A percentile compares a stretch with the other conserved stretches of the same genome.
These are phyloP conservation scores for Miniopterus natalensis DNA, from an alignment of 2,113 vertebrate species.

Conservation along the genomic window DNA sequence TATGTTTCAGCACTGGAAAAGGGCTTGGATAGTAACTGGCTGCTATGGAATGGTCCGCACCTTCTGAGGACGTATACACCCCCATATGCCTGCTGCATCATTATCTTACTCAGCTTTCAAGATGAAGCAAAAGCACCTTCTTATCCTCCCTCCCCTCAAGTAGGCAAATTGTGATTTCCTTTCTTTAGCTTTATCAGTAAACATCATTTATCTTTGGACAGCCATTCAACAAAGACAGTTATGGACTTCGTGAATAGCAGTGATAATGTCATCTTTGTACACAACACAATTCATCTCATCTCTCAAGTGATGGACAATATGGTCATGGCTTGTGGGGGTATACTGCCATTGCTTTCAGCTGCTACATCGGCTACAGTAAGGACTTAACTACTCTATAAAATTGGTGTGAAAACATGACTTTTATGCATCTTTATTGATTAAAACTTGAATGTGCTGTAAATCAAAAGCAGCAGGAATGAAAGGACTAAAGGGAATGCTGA, in stretches of 20 bases:
- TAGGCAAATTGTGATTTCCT: constrained; percentile 71
- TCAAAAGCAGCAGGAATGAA: constrained; percentile 16
- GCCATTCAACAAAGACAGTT: constrained; percentile 98
- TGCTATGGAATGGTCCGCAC: not conserved
- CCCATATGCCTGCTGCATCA: not conserved
- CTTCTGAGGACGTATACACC: not conserved
- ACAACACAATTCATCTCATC: constrained; percentile 98
- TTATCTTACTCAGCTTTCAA: constrained; percentile 63
- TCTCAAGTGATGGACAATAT: constrained; percentile 99
- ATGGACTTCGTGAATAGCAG: constrained; percentile 99
- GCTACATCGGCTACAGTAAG: constrained; percentile 98
- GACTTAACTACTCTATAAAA: constrained; percentile 64
- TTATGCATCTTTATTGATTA: constrained; percentile 34
- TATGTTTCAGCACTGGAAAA: not conserved
- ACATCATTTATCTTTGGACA: constrained; percentile 85
- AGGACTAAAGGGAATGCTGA: not conserved
- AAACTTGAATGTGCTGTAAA: constrained; percentile 16
- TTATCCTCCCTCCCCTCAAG: constrained; percentile 48
- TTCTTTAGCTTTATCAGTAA: constrained; percentile 77
- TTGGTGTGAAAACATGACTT: constrained; percentile 58
- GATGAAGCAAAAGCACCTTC: constrained; percentile 49
- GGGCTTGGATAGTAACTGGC: not conserved
- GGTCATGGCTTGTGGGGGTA: constrained; percentile 99
- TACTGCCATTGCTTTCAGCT: constrained; percentile 97
- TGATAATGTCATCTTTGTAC: constrained; percentile 98